phyloP scores from a whole-genome alignment of 2,888 invertebrate species.

The Allolobophora icterica region DNA sequence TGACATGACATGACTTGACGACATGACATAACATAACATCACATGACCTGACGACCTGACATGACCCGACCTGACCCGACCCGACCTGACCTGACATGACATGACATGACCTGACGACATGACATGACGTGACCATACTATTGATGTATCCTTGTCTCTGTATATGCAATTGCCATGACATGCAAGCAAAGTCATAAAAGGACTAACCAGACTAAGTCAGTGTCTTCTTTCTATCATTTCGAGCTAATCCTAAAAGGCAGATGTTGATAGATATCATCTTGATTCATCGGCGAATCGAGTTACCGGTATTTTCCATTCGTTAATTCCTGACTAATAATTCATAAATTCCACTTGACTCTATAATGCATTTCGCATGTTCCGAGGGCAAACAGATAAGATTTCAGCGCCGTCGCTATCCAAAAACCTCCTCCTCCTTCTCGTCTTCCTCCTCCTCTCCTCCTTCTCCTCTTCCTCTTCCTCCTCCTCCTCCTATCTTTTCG shows the following conservation, averaged over 20 bases:
- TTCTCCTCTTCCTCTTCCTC: too few relatives aligned
- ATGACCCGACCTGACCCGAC: too few relatives aligned
- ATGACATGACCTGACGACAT: background rate
- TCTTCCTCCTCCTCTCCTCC: too few relatives aligned
- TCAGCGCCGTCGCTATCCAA: too few relatives aligned
- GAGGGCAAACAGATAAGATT: too few relatives aligned
- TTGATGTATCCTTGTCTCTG: background rate
- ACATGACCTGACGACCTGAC: too few relatives aligned
- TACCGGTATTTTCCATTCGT: background rate
- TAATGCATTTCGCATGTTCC: too few relatives aligned
- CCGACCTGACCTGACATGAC: too few relatives aligned
- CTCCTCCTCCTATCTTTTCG: too few relatives aligned
- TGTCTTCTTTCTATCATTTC: background rate
- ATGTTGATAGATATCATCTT: background rate
- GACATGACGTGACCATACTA: background rate
- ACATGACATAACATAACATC: background rate
- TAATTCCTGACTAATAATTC: background rate
- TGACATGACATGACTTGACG: too few relatives aligned
- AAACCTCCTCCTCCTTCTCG: too few relatives aligned
- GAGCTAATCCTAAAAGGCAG: background rate
- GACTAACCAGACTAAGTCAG: background rate
- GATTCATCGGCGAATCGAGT: background rate
- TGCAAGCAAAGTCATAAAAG: background rate
- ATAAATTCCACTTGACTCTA: constrained; percentile 12
- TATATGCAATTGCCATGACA: background rate